These are phyloP conservation scores for Vanessa cardui DNA, from an alignment of 2,888 invertebrate species.

Conservation along the genomic window DNA sequence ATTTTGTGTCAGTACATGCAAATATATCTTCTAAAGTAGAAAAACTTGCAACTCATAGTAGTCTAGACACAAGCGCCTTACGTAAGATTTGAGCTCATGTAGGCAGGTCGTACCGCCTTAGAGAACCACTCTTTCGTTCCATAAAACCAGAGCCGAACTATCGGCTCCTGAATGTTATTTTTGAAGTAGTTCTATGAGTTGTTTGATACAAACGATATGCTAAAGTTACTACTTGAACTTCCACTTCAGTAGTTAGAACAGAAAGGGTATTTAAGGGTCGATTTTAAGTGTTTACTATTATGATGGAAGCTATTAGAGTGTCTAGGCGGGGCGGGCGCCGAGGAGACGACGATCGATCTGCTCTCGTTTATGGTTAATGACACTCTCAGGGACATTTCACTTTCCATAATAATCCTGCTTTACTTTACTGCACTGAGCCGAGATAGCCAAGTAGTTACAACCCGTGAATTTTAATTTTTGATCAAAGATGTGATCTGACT, in stretches of 20 bases:
- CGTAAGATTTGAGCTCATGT: not conserved
- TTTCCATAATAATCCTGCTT: slow-evolving; percentile 27
- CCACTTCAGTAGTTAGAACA: slow-evolving; percentile 7
- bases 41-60: too few species aligned
- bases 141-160: too few species aligned
- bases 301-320: slow-evolving; percentile 18
- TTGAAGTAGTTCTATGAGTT: not conserved
- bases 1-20: too few species aligned
- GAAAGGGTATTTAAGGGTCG: slow-evolving; percentile 14
- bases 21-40: too few species aligned
- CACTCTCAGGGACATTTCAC: slow-evolving; percentile 58
- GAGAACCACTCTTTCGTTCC: too few species aligned
- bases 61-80: too few species aligned
- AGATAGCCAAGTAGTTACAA: too few species aligned
- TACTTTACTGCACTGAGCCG: not conserved
- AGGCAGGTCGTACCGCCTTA: not conserved
- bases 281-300: slow-evolving; percentile 29
- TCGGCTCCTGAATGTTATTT: not conserved
- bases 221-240: slow-evolving; percentile 1
- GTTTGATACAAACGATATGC: not conserved
- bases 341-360: slow-evolving; percentile 72
- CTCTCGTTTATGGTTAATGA: slow-evolving; percentile 67
- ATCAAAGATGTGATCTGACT: too few species aligned
- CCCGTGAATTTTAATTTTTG: too few species aligned
- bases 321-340: slow-evolving; percentile 55